These are phyloP conservation scores for Drosophila punjabiensis DNA, from an alignment of 1,140 invertebrate species.

Conservation along the genomic window DNA sequence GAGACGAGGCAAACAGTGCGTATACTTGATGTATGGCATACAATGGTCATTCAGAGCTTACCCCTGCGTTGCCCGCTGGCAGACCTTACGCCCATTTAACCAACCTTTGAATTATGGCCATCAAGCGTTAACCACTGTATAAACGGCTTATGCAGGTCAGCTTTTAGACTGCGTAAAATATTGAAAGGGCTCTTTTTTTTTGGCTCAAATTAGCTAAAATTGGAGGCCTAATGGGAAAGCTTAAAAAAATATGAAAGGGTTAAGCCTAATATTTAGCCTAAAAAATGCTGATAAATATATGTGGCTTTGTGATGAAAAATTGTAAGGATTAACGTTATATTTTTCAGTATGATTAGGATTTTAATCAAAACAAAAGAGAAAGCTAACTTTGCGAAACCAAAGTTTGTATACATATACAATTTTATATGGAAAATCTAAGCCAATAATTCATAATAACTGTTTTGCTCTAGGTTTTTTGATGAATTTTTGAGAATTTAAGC, in stretches of 20 bases:
- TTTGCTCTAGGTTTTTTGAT: no score
- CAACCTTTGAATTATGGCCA: constrained; percentile 66
- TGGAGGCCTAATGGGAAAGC: neutral
- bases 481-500: no score
- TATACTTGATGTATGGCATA: constrained; percentile 71
- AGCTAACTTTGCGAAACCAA: no score
- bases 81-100: constrained; percentile 52
- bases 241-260: neutral
- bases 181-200: neutral
- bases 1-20: constrained; percentile 58
- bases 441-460: no score
- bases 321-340: neutral
- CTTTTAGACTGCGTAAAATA: constrained; percentile 21
- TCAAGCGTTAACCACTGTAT: constrained; percentile 63
- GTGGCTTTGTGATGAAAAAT: neutral
- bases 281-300: neutral
- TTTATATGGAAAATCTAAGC: no score
- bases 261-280: neutral
- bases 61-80: constrained; percentile 5
- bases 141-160: constrained; percentile 54
- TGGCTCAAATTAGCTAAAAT: neutral
- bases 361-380: no score
- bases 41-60: constrained; percentile 60
- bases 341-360: neutral
- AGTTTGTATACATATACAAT: no score